Conservation (phyloP, 1,140 invertebrate species). For the Pseudomyrmex dendroicus region DNA sequence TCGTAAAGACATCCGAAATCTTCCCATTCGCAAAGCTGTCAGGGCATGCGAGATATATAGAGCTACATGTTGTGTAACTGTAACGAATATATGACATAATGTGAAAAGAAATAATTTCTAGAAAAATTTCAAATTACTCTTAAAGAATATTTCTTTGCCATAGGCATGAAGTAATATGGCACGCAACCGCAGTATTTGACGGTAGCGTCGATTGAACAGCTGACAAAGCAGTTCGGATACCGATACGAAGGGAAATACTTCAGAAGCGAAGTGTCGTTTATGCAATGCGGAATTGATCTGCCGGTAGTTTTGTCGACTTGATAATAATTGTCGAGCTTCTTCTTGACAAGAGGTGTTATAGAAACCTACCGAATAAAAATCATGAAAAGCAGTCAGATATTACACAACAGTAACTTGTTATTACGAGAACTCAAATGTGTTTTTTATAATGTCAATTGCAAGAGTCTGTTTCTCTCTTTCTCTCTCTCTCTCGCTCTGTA, state of each 20-base stretch:
- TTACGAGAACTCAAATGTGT: too few relatives aligned
- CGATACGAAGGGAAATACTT: slow-evolving; percentile 59
- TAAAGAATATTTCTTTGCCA: slow-evolving; percentile 28
- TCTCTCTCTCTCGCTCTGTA: too few relatives aligned
- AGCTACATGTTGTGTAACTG: neutral
- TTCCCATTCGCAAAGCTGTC: slow-evolving; percentile 37
- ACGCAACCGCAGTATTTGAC: slow-evolving; percentile 49
- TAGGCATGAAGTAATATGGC: slow-evolving; percentile 42
- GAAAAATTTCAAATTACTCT: slow-evolving; percentile 12
- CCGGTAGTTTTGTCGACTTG: neutral
- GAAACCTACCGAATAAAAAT: slow-evolving; percentile 20
- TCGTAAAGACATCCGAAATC: slow-evolving; percentile 21
- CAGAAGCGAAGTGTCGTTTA: neutral
- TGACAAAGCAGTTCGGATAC: slow-evolving; percentile 60
- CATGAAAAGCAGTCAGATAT: neutral
- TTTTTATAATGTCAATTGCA: neutral
- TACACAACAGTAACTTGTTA: too few relatives aligned
- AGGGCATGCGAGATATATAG: neutral
- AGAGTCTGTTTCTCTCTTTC: neutral
- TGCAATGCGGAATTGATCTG: slow-evolving; percentile 13
- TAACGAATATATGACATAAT: neutral
- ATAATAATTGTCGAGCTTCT: slow-evolving; percentile 6
- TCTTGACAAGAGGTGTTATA: neutral
- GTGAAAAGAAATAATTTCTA: neutral
- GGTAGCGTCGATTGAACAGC: slow-evolving; percentile 37